Percentiles rank a stretch among this genome's conserved stretches.
These are phyloP conservation scores for Manis crassicaudata DNA, from an alignment of 2,797 vertebrate species.

Conservation along the genomic window DNA sequence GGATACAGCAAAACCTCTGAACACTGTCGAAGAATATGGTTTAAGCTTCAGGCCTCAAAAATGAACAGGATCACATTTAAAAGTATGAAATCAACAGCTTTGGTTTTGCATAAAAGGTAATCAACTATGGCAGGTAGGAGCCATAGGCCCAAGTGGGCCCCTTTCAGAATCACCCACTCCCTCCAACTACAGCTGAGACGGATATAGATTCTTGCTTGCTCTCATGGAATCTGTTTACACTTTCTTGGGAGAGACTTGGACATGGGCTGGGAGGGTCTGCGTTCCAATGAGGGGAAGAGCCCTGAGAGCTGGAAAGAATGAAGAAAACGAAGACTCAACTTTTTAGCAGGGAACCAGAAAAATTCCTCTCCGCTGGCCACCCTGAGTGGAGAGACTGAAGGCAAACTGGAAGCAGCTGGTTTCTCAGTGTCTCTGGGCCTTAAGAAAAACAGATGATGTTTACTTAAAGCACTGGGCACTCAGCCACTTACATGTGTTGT, in stretches of 20 bases:
- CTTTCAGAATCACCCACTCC: neutral
- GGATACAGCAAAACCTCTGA: neutral
- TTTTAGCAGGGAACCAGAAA: neutral
- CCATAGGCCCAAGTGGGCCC: neutral
- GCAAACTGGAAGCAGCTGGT: neutral
- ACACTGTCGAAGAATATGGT: neutral
- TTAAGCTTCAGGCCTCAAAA: neutral
- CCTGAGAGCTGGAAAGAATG: neutral
- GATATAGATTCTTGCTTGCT: too few relatives aligned
- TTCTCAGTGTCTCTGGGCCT: neutral
- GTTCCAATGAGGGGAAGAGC: neutral
- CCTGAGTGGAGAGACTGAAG: fast-evolving
- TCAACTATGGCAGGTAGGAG: neutral
- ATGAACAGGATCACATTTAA: neutral
- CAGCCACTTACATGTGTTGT: neutral
- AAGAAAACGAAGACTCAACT: neutral
- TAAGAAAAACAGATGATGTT: neutral
- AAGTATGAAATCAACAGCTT: neutral
- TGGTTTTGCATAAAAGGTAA: neutral
- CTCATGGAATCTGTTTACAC: neutral
- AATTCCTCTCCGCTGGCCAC: too few relatives aligned
- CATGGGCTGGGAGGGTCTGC: neutral
- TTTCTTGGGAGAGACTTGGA: neutral
- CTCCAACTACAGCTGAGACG: neutral
- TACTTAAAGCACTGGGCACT: neutral